phyloP scores from a whole-genome alignment of 2,113 vertebrate species.

The Ursus arctos region DNA sequence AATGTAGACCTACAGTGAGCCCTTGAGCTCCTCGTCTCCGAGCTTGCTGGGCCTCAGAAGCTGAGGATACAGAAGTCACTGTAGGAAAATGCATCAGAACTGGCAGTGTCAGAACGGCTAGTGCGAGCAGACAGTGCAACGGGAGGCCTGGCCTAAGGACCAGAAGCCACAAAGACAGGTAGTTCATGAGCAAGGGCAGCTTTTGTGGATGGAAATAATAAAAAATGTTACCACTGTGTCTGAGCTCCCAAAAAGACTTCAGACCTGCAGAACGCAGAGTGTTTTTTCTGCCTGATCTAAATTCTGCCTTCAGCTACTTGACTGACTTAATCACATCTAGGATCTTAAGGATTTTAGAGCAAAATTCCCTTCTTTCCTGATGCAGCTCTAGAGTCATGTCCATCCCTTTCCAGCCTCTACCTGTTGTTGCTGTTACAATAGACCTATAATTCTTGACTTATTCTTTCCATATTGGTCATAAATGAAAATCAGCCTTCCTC shows the following conservation, averaged over 20 bases:
- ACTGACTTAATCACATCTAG: not conserved
- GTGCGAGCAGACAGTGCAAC: not conserved
- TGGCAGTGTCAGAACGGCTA: not conserved
- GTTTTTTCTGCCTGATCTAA: slow-evolving; percentile 36
- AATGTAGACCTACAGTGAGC: slow-evolving; percentile 64
- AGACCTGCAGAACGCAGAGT: slow-evolving; percentile 34
- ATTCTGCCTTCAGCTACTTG: slow-evolving; percentile 24
- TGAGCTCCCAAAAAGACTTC: slow-evolving; percentile 73
- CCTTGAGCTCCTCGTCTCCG: slow-evolving; percentile 63
- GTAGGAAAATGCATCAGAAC: not conserved
- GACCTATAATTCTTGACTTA: not conserved
- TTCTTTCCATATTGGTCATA: not conserved
- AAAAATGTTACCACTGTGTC: slow-evolving; percentile 65
- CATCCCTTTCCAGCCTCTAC: not conserved
- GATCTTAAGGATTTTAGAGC: slow-evolving; percentile 31
- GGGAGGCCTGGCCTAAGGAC: slow-evolving; percentile 55
- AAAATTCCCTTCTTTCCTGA: slow-evolving; percentile 33
- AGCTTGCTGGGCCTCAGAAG: slow-evolving; percentile 66
- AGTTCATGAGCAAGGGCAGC: slow-evolving; percentile 46
- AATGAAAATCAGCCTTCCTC: slow-evolving; percentile 48
- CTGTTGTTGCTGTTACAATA: not conserved
- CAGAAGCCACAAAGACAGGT: not conserved
- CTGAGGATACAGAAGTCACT: slow-evolving; percentile 50
- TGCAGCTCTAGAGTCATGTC: not conserved
- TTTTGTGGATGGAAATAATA: slow-evolving; percentile 66